A percentile compares a stretch with the other conserved stretches of the same genome.
These are phyloP conservation scores for Lepidochrysops patricia DNA, from an alignment of 2,888 invertebrate genomes.

Conservation along the genomic window DNA sequence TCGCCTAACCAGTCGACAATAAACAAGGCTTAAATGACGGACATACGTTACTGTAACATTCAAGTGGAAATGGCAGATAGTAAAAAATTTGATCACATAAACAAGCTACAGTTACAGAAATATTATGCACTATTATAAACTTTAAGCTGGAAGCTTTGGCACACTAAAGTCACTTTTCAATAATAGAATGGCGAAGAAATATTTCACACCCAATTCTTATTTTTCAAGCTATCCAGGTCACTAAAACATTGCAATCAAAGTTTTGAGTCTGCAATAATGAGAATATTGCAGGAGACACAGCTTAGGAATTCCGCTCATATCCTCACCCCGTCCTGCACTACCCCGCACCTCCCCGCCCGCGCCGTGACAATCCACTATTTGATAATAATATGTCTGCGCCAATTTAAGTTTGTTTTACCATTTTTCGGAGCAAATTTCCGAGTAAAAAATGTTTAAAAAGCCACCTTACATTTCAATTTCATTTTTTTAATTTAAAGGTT, in stretches of 20 bases:
- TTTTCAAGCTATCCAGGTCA: background rate
- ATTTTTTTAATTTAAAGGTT: too few species aligned
- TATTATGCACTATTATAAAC: too few species aligned
- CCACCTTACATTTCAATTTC: too few species aligned
- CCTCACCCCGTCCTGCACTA: background rate
- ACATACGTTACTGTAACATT: too few species aligned
- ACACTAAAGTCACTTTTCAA: too few species aligned
- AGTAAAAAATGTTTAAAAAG: background rate
- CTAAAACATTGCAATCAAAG: constrained; percentile 2
- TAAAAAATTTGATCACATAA: too few species aligned
- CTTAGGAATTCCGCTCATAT: background rate
- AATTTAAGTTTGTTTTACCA: background rate
- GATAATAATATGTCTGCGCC: constrained; percentile 1
- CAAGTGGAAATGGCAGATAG: too few species aligned
- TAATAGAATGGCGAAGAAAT: background rate
- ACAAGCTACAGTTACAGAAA: too few species aligned
- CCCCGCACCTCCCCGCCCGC: background rate
- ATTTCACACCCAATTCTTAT: background rate
- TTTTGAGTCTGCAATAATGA: constrained; percentile 1
- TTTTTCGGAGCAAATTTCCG: background rate
- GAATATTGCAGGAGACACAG: background rate
- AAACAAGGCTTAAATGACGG: too few species aligned
- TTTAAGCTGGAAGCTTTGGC: too few species aligned
- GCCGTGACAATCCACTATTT: background rate
- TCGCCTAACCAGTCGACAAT: too few species aligned